phyloP scores from a whole-genome alignment of 2,797 vertebrate species.

The Arnoldichthys spilopterus region DNA sequence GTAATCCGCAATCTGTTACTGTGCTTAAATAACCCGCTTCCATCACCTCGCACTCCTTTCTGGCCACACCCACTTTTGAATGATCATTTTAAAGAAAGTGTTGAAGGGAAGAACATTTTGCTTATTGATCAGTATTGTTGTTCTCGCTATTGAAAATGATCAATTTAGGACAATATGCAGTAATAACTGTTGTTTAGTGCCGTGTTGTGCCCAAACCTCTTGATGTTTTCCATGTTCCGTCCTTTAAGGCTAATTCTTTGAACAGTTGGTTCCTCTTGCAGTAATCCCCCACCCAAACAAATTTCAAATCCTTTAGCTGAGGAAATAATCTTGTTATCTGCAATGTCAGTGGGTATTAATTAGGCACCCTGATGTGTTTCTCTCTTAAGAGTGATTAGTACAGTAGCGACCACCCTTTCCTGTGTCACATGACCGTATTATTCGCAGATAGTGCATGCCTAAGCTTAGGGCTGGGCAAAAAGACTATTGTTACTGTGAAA shows the following conservation, averaged over 20 bases:
- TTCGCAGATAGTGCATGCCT: not conserved
- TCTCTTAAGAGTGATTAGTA: slow-evolving; percentile 4
- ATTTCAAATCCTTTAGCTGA: slow-evolving; percentile 32
- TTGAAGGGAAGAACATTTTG: too few species aligned
- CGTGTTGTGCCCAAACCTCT: not conserved
- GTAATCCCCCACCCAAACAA: slow-evolving; percentile 30
- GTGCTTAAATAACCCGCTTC: not conserved
- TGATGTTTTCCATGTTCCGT: not conserved
- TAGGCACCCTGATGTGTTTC: slow-evolving; percentile 9
- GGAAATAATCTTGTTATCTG: slow-evolving; percentile 42
- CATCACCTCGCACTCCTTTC: not conserved
- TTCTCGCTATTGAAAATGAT: not conserved
- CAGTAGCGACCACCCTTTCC: slow-evolving; percentile 8
- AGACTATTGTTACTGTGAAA: too few species aligned
- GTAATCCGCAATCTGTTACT: not conserved
- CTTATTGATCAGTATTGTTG: too few species aligned
- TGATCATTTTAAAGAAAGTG: not conserved
- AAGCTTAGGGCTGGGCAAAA: not conserved
- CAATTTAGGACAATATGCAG: too few species aligned
- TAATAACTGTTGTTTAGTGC: not conserved
- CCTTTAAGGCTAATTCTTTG: slow-evolving; percentile 21
- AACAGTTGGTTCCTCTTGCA: slow-evolving; percentile 13
- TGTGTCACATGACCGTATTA: slow-evolving; percentile 3
- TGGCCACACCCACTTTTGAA: not conserved
- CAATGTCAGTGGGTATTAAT: slow-evolving; percentile 37